Conservation (phyloP, 2,113 vertebrate genomes). For the Varanus salvator region DNA sequence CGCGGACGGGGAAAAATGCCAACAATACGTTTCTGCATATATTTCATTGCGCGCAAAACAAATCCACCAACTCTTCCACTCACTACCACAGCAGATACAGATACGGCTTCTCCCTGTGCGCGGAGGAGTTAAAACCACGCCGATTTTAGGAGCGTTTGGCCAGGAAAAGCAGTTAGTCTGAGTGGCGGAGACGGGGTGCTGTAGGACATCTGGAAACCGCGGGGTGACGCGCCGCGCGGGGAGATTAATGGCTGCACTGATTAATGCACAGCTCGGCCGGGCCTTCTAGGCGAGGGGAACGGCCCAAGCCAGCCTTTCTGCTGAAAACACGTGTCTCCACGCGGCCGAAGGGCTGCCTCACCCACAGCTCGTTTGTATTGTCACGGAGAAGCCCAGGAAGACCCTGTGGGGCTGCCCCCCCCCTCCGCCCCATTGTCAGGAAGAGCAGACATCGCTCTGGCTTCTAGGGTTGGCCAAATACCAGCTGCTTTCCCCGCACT, state of each 20-base stretch:
- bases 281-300: fast-evolving
- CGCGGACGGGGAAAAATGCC: not conserved
- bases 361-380: conserved; percentile 44
- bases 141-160: not conserved
- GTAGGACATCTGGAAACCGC: not conserved
- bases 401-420: too few relatives aligned
- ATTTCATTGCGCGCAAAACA: not conserved
- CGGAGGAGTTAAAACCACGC: not conserved
- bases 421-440: not conserved
- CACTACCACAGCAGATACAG: not conserved
- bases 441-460: not conserved
- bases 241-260: conserved; percentile 42
- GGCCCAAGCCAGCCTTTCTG: not conserved
- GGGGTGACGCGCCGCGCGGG: fast-evolving
- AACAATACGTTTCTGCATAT: not conserved
- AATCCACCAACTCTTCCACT: not conserved
- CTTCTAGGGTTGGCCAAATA: not conserved
- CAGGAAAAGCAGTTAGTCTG: not conserved
- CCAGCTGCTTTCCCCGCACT: too few relatives aligned
- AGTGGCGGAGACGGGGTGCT: not conserved
- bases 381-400: not conserved
- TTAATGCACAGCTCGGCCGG: not conserved
- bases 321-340: conserved; percentile 30
- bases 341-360: conserved; percentile 47
- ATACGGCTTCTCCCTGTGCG: conserved; percentile 33